These are phyloP conservation scores for Callyntrura guangdongensis DNA, from an alignment of 2,888 invertebrate genomes.

Conservation along the genomic window DNA sequence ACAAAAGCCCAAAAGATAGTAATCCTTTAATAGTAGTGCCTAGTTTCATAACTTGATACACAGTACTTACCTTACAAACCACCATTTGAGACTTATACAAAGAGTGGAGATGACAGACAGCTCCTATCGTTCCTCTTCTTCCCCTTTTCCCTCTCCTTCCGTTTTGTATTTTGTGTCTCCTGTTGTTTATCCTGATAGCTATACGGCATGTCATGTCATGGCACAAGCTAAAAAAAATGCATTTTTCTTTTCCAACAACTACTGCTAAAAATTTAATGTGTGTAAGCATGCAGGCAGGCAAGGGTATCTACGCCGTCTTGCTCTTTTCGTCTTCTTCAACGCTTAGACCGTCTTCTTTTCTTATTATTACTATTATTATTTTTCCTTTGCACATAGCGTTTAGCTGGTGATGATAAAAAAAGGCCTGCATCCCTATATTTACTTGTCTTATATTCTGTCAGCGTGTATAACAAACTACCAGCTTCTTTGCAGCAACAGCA, in stretches of 20 bases:
- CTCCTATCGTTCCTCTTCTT: constrained; percentile 5
- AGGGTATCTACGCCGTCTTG: constrained; percentile 10
- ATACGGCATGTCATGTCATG: constrained; percentile 48
- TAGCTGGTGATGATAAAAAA: not conserved
- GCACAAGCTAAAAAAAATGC: constrained; percentile 69
- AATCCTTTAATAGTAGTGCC: constrained; percentile 63
- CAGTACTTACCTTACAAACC: too few species aligned
- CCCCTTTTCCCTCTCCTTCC: constrained; percentile 3
- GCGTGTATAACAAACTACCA: not conserved
- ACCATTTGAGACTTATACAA: not conserved
- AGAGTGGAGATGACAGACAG: constrained; percentile 71
- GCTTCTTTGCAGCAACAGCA: not conserved
- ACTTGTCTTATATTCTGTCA: not conserved
- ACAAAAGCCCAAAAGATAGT: constrained; percentile 66
- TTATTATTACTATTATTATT: constrained; percentile 11
- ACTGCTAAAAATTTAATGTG: constrained; percentile 25
- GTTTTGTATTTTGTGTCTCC: constrained; percentile 9
- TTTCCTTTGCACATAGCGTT: constrained; percentile 36
- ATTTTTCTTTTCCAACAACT: constrained; percentile 58
- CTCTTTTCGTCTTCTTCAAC: constrained; percentile 34
- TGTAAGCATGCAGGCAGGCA: constrained; percentile 16
- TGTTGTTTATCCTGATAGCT: constrained; percentile 50
- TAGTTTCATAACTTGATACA: not conserved
- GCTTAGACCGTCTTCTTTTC: constrained; percentile 23
- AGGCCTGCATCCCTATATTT: constrained; percentile 20